phyloP scores from a whole-genome alignment of 2,113 vertebrate species.

The Pomatorhinus ruficollis region DNA sequence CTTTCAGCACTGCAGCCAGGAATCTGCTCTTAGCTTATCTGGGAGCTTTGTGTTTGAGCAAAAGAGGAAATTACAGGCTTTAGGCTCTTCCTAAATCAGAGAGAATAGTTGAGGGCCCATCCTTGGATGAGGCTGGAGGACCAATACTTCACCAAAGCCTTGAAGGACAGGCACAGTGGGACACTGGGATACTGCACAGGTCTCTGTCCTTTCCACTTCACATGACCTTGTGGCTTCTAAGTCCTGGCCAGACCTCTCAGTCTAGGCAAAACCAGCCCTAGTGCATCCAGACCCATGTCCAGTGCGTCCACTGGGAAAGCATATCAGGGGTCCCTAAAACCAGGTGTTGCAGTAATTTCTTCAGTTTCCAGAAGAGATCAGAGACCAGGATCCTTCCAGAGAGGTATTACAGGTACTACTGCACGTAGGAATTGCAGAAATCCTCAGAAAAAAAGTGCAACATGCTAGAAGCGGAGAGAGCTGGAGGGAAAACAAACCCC shows the following conservation, averaged over 20 bases:
- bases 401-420: neutral
- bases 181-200: neutral
- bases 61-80: neutral
- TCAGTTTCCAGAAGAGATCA: neutral
- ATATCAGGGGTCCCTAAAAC: neutral
- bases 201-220: neutral
- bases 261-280: neutral
- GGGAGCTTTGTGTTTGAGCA: neutral
- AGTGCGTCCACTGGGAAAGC: fast-evolving
- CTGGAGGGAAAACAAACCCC: neutral
- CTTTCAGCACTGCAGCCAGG: neutral
- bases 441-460: neutral
- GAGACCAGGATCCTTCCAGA: neutral
- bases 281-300: neutral
- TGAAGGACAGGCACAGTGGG: neutral
- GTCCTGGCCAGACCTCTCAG: neutral
- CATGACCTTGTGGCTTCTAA: neutral
- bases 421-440: neutral
- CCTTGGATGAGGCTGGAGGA: neutral
- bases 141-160: neutral
- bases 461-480: neutral
- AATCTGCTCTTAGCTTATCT: neutral
- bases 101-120: neutral
- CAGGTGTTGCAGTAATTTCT: neutral
- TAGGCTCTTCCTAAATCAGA: neutral